phyloP scores from a whole-genome alignment of 2,113 vertebrate species.

The Gulo gulo region DNA sequence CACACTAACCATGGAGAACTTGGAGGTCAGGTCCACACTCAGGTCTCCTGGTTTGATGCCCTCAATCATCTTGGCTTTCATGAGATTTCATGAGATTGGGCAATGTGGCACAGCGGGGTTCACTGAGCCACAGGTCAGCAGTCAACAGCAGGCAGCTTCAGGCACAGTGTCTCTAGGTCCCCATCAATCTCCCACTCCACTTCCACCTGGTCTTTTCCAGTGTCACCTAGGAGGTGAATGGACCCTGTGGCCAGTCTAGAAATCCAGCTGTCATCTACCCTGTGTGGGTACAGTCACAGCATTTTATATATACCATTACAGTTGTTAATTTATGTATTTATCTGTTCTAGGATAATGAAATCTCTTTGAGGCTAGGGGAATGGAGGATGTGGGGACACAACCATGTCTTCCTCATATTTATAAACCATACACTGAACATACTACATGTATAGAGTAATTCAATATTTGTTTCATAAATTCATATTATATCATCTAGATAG shows the following conservation, averaged over 20 bases:
- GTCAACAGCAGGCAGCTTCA: slow-evolving; percentile 91
- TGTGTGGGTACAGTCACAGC: slow-evolving; percentile 93
- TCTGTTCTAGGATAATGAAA: background rate
- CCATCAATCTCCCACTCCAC: slow-evolving; percentile 93
- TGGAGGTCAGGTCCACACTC: slow-evolving; percentile 86
- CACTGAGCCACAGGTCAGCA: slow-evolving; percentile 92
- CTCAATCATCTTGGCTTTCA: slow-evolving; percentile 73
- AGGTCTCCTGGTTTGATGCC: slow-evolving; percentile 80
- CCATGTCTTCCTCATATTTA: background rate
- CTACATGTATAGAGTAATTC: background rate
- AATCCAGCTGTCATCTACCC: slow-evolving; percentile 95
- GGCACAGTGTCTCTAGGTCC: slow-evolving; percentile 90
- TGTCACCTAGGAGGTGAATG: slow-evolving; percentile 89
- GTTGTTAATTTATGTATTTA: background rate
- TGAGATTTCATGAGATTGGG: slow-evolving; percentile 95
- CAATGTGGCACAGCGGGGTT: slow-evolving; percentile 92
- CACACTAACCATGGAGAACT: slow-evolving; percentile 86
- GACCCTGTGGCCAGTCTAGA: slow-evolving; percentile 94
- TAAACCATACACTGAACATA: background rate
- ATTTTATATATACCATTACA: no score
- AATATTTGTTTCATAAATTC: background rate
- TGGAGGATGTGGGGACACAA: background rate
- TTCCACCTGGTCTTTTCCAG: slow-evolving; percentile 77
- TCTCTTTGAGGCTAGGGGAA: background rate
- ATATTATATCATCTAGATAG: background rate